Evolutionary conservation across 2,113 vertebrate species (phyloP).

Genomic region (Microtus oregoni): DNA sequence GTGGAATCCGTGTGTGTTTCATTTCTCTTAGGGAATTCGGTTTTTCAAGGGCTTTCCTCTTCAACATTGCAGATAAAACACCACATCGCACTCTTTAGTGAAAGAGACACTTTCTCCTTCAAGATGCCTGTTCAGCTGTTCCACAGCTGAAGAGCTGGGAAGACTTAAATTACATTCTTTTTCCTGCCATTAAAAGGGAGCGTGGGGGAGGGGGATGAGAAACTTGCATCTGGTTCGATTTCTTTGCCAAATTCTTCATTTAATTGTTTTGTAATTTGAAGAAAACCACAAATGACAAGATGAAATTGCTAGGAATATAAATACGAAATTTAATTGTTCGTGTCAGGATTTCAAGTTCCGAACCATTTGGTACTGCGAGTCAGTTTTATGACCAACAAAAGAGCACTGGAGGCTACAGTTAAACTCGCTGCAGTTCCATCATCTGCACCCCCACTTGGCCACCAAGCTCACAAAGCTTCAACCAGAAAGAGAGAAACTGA

Average conservation of each 20-base stretch:
- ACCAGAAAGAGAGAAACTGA: constrained; percentile 44
- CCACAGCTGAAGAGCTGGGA: constrained; percentile 86
- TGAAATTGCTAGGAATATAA: constrained; percentile 89
- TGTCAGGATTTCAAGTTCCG: constrained; percentile 88
- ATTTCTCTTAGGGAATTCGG: constrained; percentile 77
- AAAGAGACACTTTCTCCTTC: constrained; percentile 85
- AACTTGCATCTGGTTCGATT: constrained; percentile 88
- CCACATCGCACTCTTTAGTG: constrained; percentile 77
- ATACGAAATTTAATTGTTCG: constrained; percentile 89
- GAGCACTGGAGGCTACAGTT: constrained; percentile 15
- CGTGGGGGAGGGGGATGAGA: constrained; percentile 69
- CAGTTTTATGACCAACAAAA: constrained; percentile 84
- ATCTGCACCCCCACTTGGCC: background rate
- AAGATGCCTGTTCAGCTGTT: constrained; percentile 87
- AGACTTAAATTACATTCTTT: constrained; percentile 89
- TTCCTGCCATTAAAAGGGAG: constrained; percentile 85
- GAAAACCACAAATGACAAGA: constrained; percentile 91
- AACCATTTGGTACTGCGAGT: constrained; percentile 82
- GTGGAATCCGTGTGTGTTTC: constrained; percentile 64
- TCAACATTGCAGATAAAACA: constrained; percentile 77
- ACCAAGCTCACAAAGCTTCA: constrained; percentile 40
- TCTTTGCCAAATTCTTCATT: constrained; percentile 89
- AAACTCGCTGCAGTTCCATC: background rate
- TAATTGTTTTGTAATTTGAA: constrained; percentile 92
- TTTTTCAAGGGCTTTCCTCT: constrained; percentile 80